Base-by-base conservation (phyloP, 1,140 invertebrate genomes). In the Bombus fervidus region DNA sequence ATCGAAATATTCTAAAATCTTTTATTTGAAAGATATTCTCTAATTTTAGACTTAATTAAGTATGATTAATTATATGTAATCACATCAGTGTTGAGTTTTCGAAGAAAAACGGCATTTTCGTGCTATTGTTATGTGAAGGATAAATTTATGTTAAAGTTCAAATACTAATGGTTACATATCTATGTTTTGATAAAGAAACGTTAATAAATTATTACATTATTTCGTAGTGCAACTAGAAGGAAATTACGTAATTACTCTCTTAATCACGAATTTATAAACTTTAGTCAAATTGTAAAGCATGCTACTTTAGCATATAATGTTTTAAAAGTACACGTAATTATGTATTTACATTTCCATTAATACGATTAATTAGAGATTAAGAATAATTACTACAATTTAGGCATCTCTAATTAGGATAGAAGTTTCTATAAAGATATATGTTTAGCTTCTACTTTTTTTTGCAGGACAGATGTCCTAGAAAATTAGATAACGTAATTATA, bases 401-500 rank as follows among this genome's bases (percentile, higher is more conserved):
- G 1, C 8, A 10, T 62, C 13, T 12, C 15, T 71, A 43, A 59
- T 72, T 72, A 6, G 4, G 10, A 31, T 82, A 43, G 22, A 47
- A 25, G 3, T 62, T 31, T 41, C 6, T 64, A 15, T 37, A 43
- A 15, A 53, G 39, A 53, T 62, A 57, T 53, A 9, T 25, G n/a
- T 76, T 37, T 25, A 53, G 5, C 6, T 66, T 43, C 13, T 62
- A 41, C 72, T 79, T 72, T 34, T 53, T n/a, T 62, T n/a, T 43
- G 2, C 6, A n/a, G 3, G 10, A 71, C 5, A 62, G 15, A 47
- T 43, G 12, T 85, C 3, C 37, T 37, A 37, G 34, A 37, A 83
- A 62, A 90, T 86, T 89, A 89, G 76, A 86, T 89, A 89, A 75
- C 31, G 31, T 82, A 83, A 83, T 89, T 89, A 82, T 69, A 68